Percentiles rank a stretch among this genome's conserved stretches.
These are phyloP conservation scores for Agonum fuliginosum DNA, from an alignment of 2,888 invertebrate species.

Conservation along the genomic window DNA sequence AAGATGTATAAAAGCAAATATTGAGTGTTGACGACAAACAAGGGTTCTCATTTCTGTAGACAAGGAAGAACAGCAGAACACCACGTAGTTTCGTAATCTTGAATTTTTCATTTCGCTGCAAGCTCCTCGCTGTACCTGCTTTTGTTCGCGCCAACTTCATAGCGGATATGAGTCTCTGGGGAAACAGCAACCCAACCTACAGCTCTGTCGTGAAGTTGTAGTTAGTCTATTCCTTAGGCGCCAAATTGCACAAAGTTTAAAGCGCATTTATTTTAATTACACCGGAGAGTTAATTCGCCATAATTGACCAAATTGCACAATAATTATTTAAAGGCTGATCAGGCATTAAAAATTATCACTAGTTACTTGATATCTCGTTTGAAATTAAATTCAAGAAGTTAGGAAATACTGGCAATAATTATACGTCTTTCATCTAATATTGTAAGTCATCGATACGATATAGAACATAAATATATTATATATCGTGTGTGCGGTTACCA, in stretches of 20 bases:
- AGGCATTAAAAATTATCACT: too few relatives aligned
- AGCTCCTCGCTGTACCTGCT: background rate
- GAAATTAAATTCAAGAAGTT: too few relatives aligned
- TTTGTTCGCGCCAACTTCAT: slow-evolving; percentile 2
- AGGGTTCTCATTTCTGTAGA: background rate
- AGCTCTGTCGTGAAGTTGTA: background rate
- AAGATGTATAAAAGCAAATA: slow-evolving; percentile 13
- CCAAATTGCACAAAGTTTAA: background rate
- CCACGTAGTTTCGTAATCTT: background rate
- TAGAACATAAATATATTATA: too few relatives aligned
- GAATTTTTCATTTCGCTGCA: slow-evolving; percentile 18
- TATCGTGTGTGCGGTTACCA: too few relatives aligned
- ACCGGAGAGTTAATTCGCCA: background rate
- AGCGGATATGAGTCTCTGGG: slow-evolving; percentile 12
- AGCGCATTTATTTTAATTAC: background rate
- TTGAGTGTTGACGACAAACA: slow-evolving; percentile 4
- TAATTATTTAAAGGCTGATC: background rate
- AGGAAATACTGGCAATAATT: too few relatives aligned
- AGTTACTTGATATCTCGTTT: too few relatives aligned
- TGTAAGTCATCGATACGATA: too few relatives aligned
- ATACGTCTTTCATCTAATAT: too few relatives aligned
- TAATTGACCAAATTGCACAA: background rate
- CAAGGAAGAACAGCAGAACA: background rate
- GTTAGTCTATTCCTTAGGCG: background rate
- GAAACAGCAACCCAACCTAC: background rate